phyloP scores from a whole-genome alignment of 2,113 vertebrate species.

The Xiphophorus hellerii region DNA sequence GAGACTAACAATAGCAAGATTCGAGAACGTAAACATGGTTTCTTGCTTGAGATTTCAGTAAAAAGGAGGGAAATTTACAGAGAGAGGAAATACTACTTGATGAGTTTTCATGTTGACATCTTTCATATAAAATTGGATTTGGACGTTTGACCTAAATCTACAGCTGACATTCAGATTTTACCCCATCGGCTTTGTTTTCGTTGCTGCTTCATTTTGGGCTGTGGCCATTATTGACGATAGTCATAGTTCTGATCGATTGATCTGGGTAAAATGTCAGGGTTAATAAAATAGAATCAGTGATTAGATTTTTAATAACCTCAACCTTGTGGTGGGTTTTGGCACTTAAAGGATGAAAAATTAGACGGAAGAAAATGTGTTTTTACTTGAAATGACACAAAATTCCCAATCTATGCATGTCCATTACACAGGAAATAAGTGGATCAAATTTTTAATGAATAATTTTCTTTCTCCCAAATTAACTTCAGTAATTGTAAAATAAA shows the following conservation, averaged over 20 bases:
- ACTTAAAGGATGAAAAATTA: neutral
- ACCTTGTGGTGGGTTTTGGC: too few species aligned
- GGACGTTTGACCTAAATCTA: constrained; percentile 16
- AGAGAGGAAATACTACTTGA: constrained; percentile 8
- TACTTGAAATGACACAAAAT: too few species aligned
- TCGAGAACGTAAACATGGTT: constrained; percentile 20
- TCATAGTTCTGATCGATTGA: constrained; percentile 1
- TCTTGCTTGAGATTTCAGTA: neutral
- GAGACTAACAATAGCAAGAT: constrained; percentile 41
- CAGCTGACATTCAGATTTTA: constrained; percentile 24
- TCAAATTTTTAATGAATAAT: too few species aligned
- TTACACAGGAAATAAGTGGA: too few species aligned
- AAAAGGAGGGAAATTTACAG: constrained; percentile 18
- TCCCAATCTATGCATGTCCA: too few species aligned
- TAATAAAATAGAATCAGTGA: neutral
- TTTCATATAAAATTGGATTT: neutral
- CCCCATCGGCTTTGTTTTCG: neutral
- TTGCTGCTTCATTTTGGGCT: neutral
- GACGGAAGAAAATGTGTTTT: neutral
- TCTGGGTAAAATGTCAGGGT: constrained; percentile 17
- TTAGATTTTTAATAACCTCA: neutral
- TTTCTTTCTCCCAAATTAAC: too few species aligned
- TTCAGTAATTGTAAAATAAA: too few species aligned
- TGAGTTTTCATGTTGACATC: constrained; percentile 20
- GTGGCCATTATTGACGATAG: neutral